Evolutionary conservation across 2,888 invertebrate species (phyloP), one percentile per base, ranked within the genome.

Genomic region (Smittia aterrima): DNA sequence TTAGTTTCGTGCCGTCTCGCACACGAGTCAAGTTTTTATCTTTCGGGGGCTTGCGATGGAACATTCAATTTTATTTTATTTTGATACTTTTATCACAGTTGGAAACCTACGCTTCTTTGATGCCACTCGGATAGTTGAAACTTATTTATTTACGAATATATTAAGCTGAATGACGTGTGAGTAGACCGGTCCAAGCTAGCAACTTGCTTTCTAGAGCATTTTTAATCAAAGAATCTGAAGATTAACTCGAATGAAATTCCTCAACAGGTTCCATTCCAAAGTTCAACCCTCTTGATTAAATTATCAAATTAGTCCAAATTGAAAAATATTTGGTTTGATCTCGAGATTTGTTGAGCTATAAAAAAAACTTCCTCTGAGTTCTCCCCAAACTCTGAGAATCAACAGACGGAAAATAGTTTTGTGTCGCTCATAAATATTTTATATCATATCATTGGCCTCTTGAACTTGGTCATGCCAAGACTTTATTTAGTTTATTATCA

Each of bases 381-480:
- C 58, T 22, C 9, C 20, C 6, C 58, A n/a, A 7, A 4, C 13
- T n/a, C 47, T 13, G 58, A 13, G 64, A 64, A 64, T 64, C 64
- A 64, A 64, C 64, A 64, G 64, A 58, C 25, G 58, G 47, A 47
- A 58, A 22, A 58, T 64, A 25, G 64, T 64, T 64, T 64, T 58
- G 58, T 58, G 58, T 58, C 3, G 4, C 40, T 40, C 66, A 66
- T 66, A 66, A 66, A 66, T 66, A 66, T 40, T 66, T 71, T 20
- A 71, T 54, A 16, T 32, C 20, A 53, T 62, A 72, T 72, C 72
- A 72, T 72, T 72, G 38, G 38, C 72, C 72, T 72, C 72, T 72
- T 72, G 72, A 72, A 72, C 72, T 25, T 25, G 53, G 18, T 72
- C 32, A 25, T 22, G 20, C n/a, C 27, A 4, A 64, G 67, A 40